Percentiles rank a stretch among this genome's conserved stretches.
Conservation (phyloP, 2,888 invertebrate genomes). For the Stenichneumon culpator region DNA sequence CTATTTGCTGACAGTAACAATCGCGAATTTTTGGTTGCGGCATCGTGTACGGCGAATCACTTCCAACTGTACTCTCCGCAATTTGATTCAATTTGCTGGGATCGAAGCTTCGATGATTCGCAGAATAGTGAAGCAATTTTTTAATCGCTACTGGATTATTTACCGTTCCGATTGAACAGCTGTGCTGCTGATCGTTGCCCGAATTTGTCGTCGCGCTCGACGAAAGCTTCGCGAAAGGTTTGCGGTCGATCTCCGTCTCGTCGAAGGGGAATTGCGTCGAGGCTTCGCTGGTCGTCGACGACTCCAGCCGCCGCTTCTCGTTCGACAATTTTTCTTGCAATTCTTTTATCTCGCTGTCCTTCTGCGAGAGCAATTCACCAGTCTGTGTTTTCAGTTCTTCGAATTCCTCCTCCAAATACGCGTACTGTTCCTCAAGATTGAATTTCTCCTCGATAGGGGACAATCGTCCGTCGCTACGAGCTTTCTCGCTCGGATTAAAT, state of each 20-base stretch:
- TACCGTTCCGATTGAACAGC: slow-evolving; percentile 18
- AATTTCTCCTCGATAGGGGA: slow-evolving; percentile 93
- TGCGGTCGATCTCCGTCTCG: slow-evolving; percentile 20
- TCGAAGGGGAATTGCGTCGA: slow-evolving; percentile 51
- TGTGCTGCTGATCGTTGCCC: slow-evolving; percentile 35
- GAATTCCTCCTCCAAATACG: slow-evolving; percentile 90
- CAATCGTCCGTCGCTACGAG: slow-evolving; percentile 86
- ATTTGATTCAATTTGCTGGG: slow-evolving; percentile 66
- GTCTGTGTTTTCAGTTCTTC: slow-evolving; percentile 87
- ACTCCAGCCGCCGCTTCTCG: slow-evolving; percentile 9
- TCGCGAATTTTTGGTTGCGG: slow-evolving; percentile 55
- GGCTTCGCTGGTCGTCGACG: slow-evolving; percentile 40
- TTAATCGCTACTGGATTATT: slow-evolving; percentile 30
- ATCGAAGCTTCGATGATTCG: slow-evolving; percentile 55
- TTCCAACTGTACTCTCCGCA: slow-evolving; percentile 56
- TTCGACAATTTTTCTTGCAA: slow-evolving; percentile 83
- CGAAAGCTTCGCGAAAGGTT: slow-evolving; percentile 32
- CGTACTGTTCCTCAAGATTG: slow-evolving; percentile 89
- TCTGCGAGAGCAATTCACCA: slow-evolving; percentile 86
- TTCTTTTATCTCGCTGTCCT: slow-evolving; percentile 87
- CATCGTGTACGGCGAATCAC: slow-evolving; percentile 51
- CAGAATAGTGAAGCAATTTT: slow-evolving; percentile 45
- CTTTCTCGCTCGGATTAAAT: slow-evolving; percentile 86
- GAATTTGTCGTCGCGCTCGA: slow-evolving; percentile 35
- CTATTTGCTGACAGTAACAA: slow-evolving; percentile 70